These are phyloP conservation scores for Channa maculata DNA, from an alignment of 2,113 vertebrate genomes.

Conservation along the genomic window DNA sequence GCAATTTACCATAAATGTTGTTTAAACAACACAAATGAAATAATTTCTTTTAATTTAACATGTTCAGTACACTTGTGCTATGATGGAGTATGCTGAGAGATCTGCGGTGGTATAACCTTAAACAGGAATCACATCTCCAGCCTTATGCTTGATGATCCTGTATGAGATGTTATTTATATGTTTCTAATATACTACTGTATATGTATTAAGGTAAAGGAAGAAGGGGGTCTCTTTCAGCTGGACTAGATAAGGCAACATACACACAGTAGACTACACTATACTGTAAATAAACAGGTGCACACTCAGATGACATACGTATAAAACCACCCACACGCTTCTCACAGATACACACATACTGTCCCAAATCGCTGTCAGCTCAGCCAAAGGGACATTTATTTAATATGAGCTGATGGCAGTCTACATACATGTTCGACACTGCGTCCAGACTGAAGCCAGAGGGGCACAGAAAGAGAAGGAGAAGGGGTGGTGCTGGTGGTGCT, in stretches of 20 bases:
- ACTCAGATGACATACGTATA: background rate
- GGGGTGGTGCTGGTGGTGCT: background rate
- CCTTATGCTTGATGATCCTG: slow-evolving; percentile 27
- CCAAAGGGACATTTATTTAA: slow-evolving; percentile 47
- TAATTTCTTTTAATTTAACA: background rate
- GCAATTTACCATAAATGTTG: no score
- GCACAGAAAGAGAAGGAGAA: slow-evolving; percentile 9
- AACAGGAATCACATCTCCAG: slow-evolving; percentile 10
- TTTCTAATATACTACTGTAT: slow-evolving; percentile 11
- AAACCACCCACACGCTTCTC: background rate
- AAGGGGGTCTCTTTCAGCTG: slow-evolving; percentile 2
- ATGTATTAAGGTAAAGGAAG: slow-evolving; percentile 21
- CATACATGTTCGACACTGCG: slow-evolving; percentile 22
- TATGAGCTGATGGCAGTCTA: slow-evolving; percentile 44
- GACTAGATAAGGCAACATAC: background rate
- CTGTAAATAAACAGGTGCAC: slow-evolving; percentile 3
- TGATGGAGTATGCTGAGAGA: background rate
- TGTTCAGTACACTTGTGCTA: background rate
- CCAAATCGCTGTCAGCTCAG: slow-evolving; percentile 28
- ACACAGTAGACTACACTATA: background rate
- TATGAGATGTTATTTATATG: slow-evolving; percentile 18
- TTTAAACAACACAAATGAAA: background rate
- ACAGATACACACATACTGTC: slow-evolving; percentile 1
- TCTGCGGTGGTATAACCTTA: background rate
- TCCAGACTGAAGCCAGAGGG: slow-evolving; percentile 36